Evolutionary conservation across 2,888 invertebrate genomes (phyloP), one percentile per base, ranked within the genome.

Genomic region (Lasioglossum oenotherae): DNA sequence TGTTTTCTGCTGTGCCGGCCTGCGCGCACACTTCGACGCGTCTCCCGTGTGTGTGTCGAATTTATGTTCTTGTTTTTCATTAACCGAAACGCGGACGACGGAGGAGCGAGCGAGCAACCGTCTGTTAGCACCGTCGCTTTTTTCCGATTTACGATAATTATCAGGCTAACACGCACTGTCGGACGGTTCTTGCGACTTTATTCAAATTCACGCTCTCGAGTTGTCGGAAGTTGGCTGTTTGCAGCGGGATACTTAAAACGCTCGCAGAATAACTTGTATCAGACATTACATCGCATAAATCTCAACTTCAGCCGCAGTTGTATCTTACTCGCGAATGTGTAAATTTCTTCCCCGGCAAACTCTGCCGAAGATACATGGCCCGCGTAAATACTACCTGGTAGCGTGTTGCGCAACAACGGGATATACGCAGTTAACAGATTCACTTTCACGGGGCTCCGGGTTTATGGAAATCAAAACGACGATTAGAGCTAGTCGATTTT

Each of bases 251-350:
- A 31, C 49, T 74, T 82, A 82, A 82, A 79, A 57, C 35, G 44
- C n/a, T 78, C 41, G 8, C 14, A 31, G 31, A 74, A 49, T 67
- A 69, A 57, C 53, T 74, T 46, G 57, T 67, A 64, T 41, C 72
- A 38, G 16, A 31, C 80, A 27, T 75, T 80, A 75, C 27, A 49
- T 64, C 67, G 73, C 73, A 57, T 74, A 81, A 82, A 83, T 77
- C 73, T 80, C 4, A 77, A 76, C 81, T 81, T 74, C 67, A 12
- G 72, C 74, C 23, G 23, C 76, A 72, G 76, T 67, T 80, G 73
- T 77, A 57, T 83, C 75, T 79, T 85, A 78, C 78, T 46, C 31
- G 69, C 81, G 69, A 78, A 71, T 72, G 78, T 74, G 76, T 80
- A 83, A 77, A 79, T 84, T 78, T 79, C 81, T 74, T 46, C 49